phyloP scores from a whole-genome alignment of 2,888 invertebrate genomes.

The Cinara cedri region DNA sequence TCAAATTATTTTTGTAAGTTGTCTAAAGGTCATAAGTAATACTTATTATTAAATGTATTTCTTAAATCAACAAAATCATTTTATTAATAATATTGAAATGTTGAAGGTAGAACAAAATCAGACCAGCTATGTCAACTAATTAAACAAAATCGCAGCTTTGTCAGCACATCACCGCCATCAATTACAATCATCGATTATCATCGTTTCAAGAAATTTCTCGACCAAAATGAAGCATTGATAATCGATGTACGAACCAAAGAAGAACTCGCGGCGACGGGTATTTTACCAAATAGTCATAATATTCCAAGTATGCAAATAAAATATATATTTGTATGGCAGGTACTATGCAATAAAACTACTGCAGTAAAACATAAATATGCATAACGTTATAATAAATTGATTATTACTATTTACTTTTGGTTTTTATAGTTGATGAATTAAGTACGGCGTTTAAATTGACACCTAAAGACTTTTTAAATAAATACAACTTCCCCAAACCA shows the following conservation, averaged over 20 bases:
- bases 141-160: background rate
- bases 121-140: background rate
- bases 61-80: no score
- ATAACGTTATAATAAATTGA: no score
- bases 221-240: constrained; percentile 27
- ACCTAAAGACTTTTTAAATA: constrained; percentile 18
- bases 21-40: no score
- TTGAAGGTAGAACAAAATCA: constrained; percentile 15
- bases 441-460: constrained; percentile 37
- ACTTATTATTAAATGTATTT: no score
- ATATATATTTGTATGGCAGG: no score
- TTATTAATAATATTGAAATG: background rate
- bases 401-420: background rate
- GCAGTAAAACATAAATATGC: no score
- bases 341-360: no score
- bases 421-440: background rate
- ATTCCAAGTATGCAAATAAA: constrained; percentile 50
- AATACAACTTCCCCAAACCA: constrained; percentile 52
- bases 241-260: constrained; percentile 56
- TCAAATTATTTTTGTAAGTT: no score
- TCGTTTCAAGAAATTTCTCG: background rate
- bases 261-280: constrained; percentile 49
- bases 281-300: constrained; percentile 54
- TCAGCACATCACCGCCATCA: background rate
- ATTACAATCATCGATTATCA: constrained; percentile 13